These are phyloP conservation scores for Napeogenes sylphis DNA, from an alignment of 2,888 invertebrate genomes.

Conservation along the genomic window DNA sequence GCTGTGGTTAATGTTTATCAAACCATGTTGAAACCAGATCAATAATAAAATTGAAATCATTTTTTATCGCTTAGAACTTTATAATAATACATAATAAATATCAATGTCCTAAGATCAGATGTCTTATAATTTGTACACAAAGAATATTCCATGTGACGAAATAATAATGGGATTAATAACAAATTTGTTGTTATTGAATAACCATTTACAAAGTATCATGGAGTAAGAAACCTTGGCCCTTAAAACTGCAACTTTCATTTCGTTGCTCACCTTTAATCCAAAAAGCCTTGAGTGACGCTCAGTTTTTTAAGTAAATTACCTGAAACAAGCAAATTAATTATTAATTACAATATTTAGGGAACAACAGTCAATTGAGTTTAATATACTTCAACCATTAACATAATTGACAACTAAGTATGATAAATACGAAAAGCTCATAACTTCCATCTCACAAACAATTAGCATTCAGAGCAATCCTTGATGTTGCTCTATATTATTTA, in stretches of 20 bases:
- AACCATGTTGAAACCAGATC: no score
- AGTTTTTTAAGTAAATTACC: conserved; percentile 32
- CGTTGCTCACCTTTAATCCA: conserved; percentile 5
- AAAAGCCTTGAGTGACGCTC: not conserved
- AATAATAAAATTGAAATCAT: no score
- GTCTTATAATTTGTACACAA: not conserved
- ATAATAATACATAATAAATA: no score
- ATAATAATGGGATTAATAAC: not conserved
- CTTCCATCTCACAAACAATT: conserved; percentile 6
- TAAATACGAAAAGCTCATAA: conserved; percentile 12
- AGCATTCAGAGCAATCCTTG: conserved; percentile 40
- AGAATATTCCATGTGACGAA: not conserved
- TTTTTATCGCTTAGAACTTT: no score
- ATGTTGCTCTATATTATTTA: conserved; percentile 47
- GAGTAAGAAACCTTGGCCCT: not conserved
- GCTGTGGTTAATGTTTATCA: no score
- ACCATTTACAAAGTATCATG: not conserved
- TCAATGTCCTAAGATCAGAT: no score
- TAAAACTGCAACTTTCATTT: conserved; percentile 12
- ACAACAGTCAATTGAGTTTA: no score
- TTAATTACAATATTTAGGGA: no score
- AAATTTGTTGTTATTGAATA: not conserved
- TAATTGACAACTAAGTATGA: conserved; percentile 18
- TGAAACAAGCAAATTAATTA: conserved; percentile 28
- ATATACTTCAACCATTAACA: not conserved